A percentile compares a stretch with the other conserved stretches of the same genome.
Conservation (phyloP, 2,113 vertebrate genomes). For the Psophia crepitans region DNA sequence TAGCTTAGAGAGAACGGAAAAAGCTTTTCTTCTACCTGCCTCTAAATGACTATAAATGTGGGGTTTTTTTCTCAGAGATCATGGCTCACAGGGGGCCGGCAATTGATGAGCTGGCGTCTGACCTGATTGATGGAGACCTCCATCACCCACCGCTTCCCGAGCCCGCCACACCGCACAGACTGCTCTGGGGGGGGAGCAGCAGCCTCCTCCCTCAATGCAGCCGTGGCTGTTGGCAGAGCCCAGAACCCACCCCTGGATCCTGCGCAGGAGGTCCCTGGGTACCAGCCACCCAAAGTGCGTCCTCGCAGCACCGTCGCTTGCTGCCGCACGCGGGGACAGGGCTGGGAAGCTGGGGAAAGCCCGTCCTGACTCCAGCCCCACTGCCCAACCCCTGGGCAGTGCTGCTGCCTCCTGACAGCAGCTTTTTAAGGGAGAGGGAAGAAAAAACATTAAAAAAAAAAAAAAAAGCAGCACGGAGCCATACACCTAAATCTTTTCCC, state of each 20-base stretch:
- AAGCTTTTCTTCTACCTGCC: background rate
- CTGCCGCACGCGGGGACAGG: fast-evolving
- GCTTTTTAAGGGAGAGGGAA: too few relatives aligned
- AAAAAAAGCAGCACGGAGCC: fast-evolving
- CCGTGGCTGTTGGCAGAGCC: fast-evolving
- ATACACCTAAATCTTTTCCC: background rate
- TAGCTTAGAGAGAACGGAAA: background rate
- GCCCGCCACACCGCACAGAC: fast-evolving
- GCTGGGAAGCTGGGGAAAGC: background rate
- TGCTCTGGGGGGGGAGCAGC: background rate
- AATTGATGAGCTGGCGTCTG: background rate
- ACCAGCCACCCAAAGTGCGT: fast-evolving
- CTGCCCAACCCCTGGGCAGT: too few relatives aligned
- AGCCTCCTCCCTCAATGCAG: background rate
- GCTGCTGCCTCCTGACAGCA: fast-evolving
- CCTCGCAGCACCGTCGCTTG: fast-evolving
- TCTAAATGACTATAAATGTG: background rate
- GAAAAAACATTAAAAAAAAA: background rate
- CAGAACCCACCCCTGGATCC: background rate
- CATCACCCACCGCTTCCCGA: background rate
- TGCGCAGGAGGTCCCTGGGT: fast-evolving
- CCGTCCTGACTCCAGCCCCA: background rate
- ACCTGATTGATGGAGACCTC: background rate
- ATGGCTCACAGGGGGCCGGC: background rate
- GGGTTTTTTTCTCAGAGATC: background rate